Evolutionary conservation across 1,140 invertebrate genomes (phyloP).

Genomic region (Stratiolaelaps scimitus): DNA sequence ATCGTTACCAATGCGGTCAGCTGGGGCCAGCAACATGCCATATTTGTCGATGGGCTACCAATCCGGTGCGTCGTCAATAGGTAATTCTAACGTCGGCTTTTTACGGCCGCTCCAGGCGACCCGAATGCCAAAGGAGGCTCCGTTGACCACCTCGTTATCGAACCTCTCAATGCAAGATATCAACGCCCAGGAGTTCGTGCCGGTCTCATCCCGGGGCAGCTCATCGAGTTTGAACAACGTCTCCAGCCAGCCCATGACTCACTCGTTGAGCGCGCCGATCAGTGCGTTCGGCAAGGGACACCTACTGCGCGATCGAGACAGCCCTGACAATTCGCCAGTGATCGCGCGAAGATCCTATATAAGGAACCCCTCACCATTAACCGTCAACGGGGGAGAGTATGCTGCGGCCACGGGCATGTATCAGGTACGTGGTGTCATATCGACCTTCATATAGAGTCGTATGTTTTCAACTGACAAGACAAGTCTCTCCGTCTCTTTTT

Average conservation of each 20-base stretch:
- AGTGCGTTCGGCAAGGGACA: background rate
- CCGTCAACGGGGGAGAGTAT: conserved; percentile 23
- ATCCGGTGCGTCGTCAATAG: no score
- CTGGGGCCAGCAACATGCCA: no score
- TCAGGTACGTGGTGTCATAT: background rate
- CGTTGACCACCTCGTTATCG: conserved; percentile 7
- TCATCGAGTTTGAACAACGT: conserved; percentile 22
- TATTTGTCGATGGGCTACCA: no score
- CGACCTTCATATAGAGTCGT: no score
- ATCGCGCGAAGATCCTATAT: conserved; percentile 8
- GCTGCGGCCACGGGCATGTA: conserved; percentile 16
- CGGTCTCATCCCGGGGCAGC: background rate
- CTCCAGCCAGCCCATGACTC: conserved; percentile 4
- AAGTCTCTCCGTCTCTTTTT: no score
- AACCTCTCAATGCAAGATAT: conserved; percentile 23
- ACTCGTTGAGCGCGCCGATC: background rate
- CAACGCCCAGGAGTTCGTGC: conserved; percentile 8
- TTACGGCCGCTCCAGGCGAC: conserved; percentile 15
- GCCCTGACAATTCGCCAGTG: conserved; percentile 25
- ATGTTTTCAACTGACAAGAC: no score
- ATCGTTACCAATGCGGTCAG: no score
- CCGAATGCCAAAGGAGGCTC: conserved; percentile 4
- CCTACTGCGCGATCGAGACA: conserved; percentile 6
- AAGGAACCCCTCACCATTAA: conserved; percentile 17
- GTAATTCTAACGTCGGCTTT: no score